Evolutionary conservation across 2,797 vertebrate genomes (phyloP), one percentile per base, ranked within the genome.

Genomic region (Siniperca obscura): DNA sequence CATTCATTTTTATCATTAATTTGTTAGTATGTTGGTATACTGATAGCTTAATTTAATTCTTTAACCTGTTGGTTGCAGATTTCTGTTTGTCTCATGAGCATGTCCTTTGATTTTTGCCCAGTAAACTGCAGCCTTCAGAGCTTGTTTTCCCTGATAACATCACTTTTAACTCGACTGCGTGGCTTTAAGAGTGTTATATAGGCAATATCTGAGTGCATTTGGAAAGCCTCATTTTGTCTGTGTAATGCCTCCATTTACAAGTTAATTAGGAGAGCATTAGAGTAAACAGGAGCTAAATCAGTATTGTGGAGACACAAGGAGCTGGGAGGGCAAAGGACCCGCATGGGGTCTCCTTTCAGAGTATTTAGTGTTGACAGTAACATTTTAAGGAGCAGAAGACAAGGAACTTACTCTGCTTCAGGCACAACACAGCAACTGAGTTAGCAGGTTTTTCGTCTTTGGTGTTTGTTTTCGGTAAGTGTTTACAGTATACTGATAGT

Each of bases 231-330:
- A 48, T 68, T 72, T 71, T 78, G 44, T 82, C 22, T 2, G 69
- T 69, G 62, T 82, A 79, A 86, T 78, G 73, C 69, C 61, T 86
- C 64, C 36, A 83, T 89, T 84, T 80, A 77, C 72, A 84, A 83
- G 82, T 91, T 85, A 89, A 90, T 93, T 82, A 83, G 78, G 60
- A 77, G 60, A 76, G 64, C 53, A 67, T 84, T 89, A 72, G 59
- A 70, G 78, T 74, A 81, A 90, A 82, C 48, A 65, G 79, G 57
- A 87, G 74, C 74, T 78, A 66, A 83, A 74, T 91, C 85, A 87
- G 87, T 69, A 60, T 12, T 50, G 71, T 78, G 62, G 64, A 78
- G 71, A 77, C 60, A 42, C 61, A 30, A 42, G 59, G 71, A 69
- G 76, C 42, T 17, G 57, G 60, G 44, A 74, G 82, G 74, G 68